phyloP scores from a whole-genome alignment of 2,113 vertebrate species.

The Ellobius talpinus region DNA sequence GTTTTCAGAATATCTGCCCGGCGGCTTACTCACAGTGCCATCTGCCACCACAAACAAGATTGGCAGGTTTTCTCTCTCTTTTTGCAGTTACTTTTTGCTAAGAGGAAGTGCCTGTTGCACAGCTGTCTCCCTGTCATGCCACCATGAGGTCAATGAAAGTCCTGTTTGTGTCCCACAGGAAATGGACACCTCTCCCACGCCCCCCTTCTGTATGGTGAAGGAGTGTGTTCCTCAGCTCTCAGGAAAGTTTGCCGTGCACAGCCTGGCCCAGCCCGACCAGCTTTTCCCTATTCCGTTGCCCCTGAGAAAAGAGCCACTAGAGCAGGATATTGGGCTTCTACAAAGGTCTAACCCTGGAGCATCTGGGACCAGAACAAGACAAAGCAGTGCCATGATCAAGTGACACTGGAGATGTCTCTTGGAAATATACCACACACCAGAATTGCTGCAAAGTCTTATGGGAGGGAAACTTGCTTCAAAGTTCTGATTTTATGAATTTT shows the following conservation, averaged over 20 bases:
- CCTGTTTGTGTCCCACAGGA: background rate
- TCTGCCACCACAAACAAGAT: background rate
- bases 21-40: background rate
- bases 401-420: background rate
- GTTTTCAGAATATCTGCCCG: background rate
- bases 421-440: fast-evolving
- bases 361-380: background rate
- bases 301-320: background rate
- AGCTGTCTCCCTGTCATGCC: background rate
- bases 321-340: background rate
- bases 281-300: background rate
- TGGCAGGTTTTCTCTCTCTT: background rate
- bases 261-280: background rate
- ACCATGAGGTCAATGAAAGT: background rate
- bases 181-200: no score
- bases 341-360: background rate
- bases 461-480: background rate
- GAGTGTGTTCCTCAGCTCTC: background rate
- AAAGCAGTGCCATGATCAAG: background rate
- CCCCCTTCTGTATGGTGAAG: no score
- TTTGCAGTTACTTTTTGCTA: background rate
- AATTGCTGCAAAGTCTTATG: background rate
- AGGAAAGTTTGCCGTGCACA: background rate
- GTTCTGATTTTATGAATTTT: background rate
- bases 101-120: background rate